Percentiles rank a stretch among this genome's conserved stretches.
Conservation (phyloP, 2,888 invertebrate species). For the Standfussiana lucernea region DNA sequence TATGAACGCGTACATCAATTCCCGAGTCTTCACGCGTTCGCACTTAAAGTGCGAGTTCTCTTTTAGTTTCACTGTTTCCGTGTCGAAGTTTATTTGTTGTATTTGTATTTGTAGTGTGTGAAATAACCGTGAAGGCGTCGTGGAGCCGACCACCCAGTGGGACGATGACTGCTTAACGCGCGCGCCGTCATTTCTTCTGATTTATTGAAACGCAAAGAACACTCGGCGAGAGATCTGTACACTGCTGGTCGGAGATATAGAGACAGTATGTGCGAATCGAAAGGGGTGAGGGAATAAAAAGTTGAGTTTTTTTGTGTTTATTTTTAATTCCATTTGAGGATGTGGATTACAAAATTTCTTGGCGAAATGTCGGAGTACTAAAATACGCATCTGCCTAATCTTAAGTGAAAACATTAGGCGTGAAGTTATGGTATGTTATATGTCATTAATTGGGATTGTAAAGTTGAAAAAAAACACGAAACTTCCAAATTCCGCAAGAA, state of each 20-base stretch:
- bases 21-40: conserved; percentile 59
- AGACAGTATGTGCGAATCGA: conserved; percentile 49
- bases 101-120: conserved; percentile 83
- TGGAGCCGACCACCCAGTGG: conserved; percentile 87
- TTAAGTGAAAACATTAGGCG: not conserved
- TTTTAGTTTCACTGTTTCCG: conserved; percentile 79
- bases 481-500: rapidly evolving
- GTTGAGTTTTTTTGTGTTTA: not conserved
- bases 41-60: conserved; percentile 66
- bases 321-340: not conserved
- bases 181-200: conserved; percentile 88
- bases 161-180: conserved; percentile 88
- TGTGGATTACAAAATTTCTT: too few species aligned
- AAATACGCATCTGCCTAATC: not conserved
- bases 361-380: not conserved
- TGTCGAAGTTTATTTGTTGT: conserved; percentile 76
- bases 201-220: conserved; percentile 86
- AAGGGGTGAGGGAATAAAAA: conserved; percentile 16
- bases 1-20: conserved; percentile 60
- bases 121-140: conserved; percentile 87
- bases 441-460: too few species aligned
- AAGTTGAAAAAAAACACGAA: too few species aligned
- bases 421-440: not conserved
- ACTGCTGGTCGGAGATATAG: conserved; percentile 71
- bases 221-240: conserved; percentile 75